phyloP scores from a whole-genome alignment of 2,113 vertebrate species.

The Hyla sarda region DNA sequence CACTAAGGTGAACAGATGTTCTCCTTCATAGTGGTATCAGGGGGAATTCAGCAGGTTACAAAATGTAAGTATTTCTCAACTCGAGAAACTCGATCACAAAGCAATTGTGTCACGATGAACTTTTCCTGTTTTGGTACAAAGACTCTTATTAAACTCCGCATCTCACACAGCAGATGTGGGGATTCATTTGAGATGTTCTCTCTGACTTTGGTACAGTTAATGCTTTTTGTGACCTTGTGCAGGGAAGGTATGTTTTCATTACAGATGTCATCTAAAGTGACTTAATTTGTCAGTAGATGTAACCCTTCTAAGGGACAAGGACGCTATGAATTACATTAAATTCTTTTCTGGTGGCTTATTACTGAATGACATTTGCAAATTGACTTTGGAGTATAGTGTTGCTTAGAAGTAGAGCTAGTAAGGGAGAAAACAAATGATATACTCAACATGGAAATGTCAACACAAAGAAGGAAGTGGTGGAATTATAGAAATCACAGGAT shows the following conservation, averaged over 20 bases:
- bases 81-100: conserved; percentile 1
- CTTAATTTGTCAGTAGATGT: background rate
- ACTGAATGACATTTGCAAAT: too few species aligned
- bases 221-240: conserved; percentile 45
- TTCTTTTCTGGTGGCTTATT: too few species aligned
- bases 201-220: conserved; percentile 26
- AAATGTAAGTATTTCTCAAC: background rate
- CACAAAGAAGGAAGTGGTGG: too few species aligned
- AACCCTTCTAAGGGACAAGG: background rate
- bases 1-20: background rate
- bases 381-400: too few species aligned
- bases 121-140: conserved; percentile 8
- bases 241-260: conserved; percentile 22
- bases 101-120: conserved; percentile 20
- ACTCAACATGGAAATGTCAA: too few species aligned
- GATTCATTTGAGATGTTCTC: conserved; percentile 3
- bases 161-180: conserved; percentile 46
- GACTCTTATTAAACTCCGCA: too few species aligned
- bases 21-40: background rate
- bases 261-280: conserved; percentile 3
- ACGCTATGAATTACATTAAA: background rate
- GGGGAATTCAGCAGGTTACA: background rate
- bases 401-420: too few species aligned
- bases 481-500: too few species aligned
- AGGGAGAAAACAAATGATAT: too few species aligned